These are phyloP conservation scores for Pituophis catenifer DNA, from an alignment of 2,113 vertebrate species.

Conservation along the genomic window DNA sequence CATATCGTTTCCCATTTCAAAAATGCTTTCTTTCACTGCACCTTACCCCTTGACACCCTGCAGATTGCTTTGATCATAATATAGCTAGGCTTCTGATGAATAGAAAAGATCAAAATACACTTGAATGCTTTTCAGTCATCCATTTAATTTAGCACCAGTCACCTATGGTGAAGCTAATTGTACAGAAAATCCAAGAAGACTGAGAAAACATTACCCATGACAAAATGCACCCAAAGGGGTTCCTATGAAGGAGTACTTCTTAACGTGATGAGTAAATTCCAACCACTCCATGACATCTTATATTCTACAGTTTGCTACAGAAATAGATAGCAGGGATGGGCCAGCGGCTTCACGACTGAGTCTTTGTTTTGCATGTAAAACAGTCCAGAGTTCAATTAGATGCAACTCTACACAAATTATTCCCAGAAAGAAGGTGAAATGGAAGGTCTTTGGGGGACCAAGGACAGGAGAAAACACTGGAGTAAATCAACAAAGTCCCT, in stretches of 20 bases:
- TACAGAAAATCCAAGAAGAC: constrained; percentile 63
- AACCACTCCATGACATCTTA: constrained; percentile 38
- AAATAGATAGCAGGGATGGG: not conserved
- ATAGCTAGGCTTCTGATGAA: constrained; percentile 58
- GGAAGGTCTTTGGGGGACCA: not conserved
- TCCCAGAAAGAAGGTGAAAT: not conserved
- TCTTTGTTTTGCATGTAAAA: not conserved
- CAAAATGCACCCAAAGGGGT: constrained; percentile 61
- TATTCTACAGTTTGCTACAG: constrained; percentile 43
- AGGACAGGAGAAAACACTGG: not conserved
- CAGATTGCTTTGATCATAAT: constrained; percentile 57
- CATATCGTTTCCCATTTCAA: constrained; percentile 7
- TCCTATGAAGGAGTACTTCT: constrained; percentile 60
- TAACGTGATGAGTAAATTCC: constrained; percentile 57
- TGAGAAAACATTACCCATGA: constrained; percentile 65
- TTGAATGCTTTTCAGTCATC: constrained; percentile 56
- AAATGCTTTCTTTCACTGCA: constrained; percentile 4
- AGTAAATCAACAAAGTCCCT: not conserved
- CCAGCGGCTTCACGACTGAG: not conserved
- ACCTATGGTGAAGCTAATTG: constrained; percentile 66
- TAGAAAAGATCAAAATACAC: constrained; percentile 57
- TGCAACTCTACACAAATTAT: not conserved
- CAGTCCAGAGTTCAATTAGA: not conserved
- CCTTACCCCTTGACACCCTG: constrained; percentile 56
- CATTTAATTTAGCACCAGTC: constrained; percentile 66